Conservation (phyloP, 2,113 vertebrate species). For the Ibidorhyncha struthersii region DNA sequence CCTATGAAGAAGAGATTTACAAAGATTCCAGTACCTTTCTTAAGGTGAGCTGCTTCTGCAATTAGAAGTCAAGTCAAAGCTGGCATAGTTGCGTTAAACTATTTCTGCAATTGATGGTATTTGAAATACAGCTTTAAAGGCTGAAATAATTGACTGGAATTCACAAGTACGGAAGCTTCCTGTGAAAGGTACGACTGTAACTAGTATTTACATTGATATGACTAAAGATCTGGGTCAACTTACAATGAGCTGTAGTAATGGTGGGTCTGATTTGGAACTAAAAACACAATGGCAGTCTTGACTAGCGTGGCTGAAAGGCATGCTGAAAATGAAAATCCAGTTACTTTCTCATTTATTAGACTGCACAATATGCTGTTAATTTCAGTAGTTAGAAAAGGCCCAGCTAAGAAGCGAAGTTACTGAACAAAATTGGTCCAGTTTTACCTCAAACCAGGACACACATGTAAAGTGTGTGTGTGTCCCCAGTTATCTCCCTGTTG, state of each 20-base stretch:
- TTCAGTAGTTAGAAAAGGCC: too few relatives aligned
- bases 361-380: too few relatives aligned
- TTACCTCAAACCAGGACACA: too few relatives aligned
- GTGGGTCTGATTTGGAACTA: background rate
- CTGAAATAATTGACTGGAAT: background rate
- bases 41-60: slow-evolving; percentile 79
- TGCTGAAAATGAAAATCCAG: background rate
- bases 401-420: too few relatives aligned
- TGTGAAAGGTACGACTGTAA: background rate
- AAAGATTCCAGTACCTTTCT: slow-evolving; percentile 98
- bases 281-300: background rate
- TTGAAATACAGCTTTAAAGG: background rate
- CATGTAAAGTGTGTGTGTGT: accelerated
- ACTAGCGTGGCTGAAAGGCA: background rate
- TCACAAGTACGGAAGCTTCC: background rate
- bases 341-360: background rate
- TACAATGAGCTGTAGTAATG: background rate
- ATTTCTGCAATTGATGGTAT: background rate
- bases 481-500: background rate
- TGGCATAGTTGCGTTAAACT: background rate
- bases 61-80: background rate
- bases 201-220: background rate
- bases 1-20: slow-evolving; percentile 94
- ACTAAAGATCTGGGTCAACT: background rate
- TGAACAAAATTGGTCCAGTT: too few relatives aligned